Conservation (phyloP, 2,888 invertebrate species). For the Clostera curtula region DNA sequence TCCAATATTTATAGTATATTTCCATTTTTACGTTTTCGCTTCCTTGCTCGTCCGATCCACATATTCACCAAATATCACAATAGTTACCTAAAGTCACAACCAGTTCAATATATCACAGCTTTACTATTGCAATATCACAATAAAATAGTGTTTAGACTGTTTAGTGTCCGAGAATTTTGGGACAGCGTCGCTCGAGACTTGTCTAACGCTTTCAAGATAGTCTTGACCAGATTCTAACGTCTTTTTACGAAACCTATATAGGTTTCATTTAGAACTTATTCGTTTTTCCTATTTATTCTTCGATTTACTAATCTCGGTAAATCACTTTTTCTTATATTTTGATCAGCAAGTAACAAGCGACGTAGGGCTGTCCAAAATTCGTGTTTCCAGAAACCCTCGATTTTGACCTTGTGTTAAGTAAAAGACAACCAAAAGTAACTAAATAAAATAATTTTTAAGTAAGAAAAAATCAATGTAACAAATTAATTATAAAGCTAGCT, state of each 20-base stretch:
- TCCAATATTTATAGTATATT: slow-evolving; percentile 18
- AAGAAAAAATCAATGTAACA: slow-evolving; percentile 70
- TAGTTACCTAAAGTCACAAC: slow-evolving; percentile 71
- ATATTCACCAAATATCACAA: slow-evolving; percentile 70
- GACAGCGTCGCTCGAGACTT: slow-evolving; percentile 27
- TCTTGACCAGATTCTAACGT: too few relatives aligned
- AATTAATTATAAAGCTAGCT: slow-evolving; percentile 74
- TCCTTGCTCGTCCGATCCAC: slow-evolving; percentile 29
- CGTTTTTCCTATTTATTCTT: slow-evolving; percentile 1
- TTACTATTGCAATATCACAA: slow-evolving; percentile 68
- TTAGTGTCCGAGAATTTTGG: slow-evolving; percentile 25
- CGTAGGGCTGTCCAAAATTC: slow-evolving; percentile 59
- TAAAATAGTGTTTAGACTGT: slow-evolving; percentile 41
- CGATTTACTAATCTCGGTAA: slow-evolving; percentile 1
- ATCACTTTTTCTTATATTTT: slow-evolving; percentile 11
- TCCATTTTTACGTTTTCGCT: slow-evolving; percentile 29
- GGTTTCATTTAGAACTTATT: too few relatives aligned
- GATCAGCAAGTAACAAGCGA: slow-evolving; percentile 33
- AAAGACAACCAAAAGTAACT: slow-evolving; percentile 75
- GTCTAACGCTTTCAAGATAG: slow-evolving; percentile 23
- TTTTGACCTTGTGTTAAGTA: slow-evolving; percentile 65
- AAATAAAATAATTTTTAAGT: slow-evolving; percentile 70
- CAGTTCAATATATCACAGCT: slow-evolving; percentile 70
- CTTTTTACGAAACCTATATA: too few relatives aligned
- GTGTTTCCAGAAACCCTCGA: slow-evolving; percentile 57